Conservation (phyloP, 2,888 invertebrate genomes). For the Gastracanthus pulcherrimus region DNA sequence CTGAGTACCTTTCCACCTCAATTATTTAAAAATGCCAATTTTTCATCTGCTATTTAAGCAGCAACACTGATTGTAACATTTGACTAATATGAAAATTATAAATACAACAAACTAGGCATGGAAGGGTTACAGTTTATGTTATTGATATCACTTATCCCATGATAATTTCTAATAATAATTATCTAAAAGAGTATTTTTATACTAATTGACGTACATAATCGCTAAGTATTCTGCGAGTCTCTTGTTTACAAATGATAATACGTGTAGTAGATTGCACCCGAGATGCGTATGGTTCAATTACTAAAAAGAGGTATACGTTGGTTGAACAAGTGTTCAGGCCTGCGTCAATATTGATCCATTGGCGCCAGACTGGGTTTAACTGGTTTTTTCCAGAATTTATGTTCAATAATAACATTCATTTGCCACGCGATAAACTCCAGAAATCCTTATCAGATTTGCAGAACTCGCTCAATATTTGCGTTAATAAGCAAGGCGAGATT, state of each 20-base stretch:
- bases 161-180: too few relatives aligned
- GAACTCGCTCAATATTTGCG: neutral
- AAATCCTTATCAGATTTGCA: slow-evolving; percentile 10
- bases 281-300: neutral
- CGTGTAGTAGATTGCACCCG: neutral
- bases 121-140: too few relatives aligned
- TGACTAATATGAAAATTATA: too few relatives aligned
- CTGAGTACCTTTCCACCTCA: too few relatives aligned
- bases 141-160: too few relatives aligned
- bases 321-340: neutral
- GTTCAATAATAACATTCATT: slow-evolving; percentile 9
- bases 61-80: too few relatives aligned
- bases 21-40: too few relatives aligned
- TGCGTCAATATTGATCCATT: slow-evolving; percentile 39
- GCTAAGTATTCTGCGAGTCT: too few relatives aligned
- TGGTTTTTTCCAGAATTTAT: slow-evolving; percentile 30
- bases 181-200: too few relatives aligned
- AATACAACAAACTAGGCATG: too few relatives aligned
- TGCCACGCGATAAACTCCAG: neutral
- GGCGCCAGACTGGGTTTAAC: neutral
- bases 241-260: neutral
- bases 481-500: neutral
- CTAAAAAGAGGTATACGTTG: neutral
- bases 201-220: too few relatives aligned
- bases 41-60: too few relatives aligned